Conservation (phyloP, 2,797 vertebrate species). For the Microchirus variegatus region DNA sequence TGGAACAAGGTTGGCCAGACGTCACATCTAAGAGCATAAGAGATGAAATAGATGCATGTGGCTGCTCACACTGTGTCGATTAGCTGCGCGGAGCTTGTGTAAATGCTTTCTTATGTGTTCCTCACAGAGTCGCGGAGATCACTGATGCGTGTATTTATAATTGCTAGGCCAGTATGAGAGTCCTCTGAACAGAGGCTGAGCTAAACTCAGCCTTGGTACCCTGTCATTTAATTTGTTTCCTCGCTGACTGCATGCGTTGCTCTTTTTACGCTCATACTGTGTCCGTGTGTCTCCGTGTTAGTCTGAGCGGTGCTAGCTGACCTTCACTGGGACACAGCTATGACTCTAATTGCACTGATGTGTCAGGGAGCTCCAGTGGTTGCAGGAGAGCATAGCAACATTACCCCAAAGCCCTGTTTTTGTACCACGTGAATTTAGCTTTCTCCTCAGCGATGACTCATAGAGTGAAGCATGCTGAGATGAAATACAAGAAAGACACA, state of each 20-base stretch:
- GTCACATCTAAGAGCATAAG: constrained; percentile 20
- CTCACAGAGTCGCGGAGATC: constrained; percentile 64
- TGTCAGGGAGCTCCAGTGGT: constrained; percentile 59
- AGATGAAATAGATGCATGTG: constrained; percentile 31
- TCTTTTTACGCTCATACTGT: constrained; percentile 22
- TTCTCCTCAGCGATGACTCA: constrained; percentile 55
- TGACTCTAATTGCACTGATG: constrained; percentile 76
- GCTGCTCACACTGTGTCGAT: constrained; percentile 5
- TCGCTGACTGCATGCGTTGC: constrained; percentile 44
- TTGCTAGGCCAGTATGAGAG: constrained; percentile 68
- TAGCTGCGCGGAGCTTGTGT: constrained; percentile 33
- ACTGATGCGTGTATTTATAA: constrained; percentile 89
- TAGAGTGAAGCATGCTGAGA: constrained; percentile 25
- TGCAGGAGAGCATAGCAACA: constrained; percentile 58
- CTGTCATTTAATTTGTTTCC: constrained; percentile 75
- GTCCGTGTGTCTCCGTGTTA: constrained; percentile 37
- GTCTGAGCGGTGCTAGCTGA: constrained; percentile 63
- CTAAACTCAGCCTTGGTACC: constrained; percentile 67
- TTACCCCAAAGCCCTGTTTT: constrained; percentile 51
- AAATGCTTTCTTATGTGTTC: constrained; percentile 51
- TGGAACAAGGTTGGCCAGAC: constrained; percentile 20
- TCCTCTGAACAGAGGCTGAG: constrained; percentile 66
- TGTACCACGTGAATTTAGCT: constrained; percentile 45
- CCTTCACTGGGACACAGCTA: constrained; percentile 72
- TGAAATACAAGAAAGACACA: constrained; percentile 11